These are phyloP conservation scores for Branchinecta lindahli DNA, from an alignment of 1,140 invertebrate genomes.

Conservation along the genomic window DNA sequence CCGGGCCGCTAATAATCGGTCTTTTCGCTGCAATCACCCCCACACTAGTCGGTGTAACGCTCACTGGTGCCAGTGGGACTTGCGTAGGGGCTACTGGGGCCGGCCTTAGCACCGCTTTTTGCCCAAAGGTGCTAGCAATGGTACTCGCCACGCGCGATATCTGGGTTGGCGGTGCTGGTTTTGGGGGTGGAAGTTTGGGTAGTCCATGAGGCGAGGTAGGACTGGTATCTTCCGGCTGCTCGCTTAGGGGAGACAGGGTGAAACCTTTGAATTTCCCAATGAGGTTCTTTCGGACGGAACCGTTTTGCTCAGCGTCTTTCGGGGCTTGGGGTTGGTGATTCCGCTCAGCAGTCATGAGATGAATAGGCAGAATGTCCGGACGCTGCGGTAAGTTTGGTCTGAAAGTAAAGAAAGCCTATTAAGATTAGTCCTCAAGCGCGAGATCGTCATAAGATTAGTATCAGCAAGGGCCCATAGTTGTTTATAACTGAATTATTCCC, in stretches of 20 bases:
- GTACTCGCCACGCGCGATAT: constrained; percentile 19
- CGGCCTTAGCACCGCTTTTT: constrained; percentile 15
- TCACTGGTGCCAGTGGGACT: too few species aligned
- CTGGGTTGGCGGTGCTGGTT: constrained; percentile 28
- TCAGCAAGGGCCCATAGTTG: too few species aligned
- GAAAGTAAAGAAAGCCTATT: constrained; percentile 15
- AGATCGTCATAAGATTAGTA: too few species aligned
- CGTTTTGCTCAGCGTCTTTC: too few species aligned
- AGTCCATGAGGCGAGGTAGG: constrained; percentile 26
- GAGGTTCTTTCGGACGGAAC: constrained; percentile 40
- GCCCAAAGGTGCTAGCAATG: constrained; percentile 14
- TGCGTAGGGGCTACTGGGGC: constrained; percentile 22
- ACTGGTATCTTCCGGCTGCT: constrained; percentile 20
- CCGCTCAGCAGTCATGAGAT: constrained; percentile 15
- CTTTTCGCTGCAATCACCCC: constrained; percentile 42
- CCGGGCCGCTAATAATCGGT: constrained; percentile 59
- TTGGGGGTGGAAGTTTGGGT: constrained; percentile 23
- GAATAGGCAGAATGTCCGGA: constrained; percentile 30
- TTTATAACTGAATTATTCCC: too few species aligned
- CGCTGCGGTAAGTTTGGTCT: constrained; percentile 31
- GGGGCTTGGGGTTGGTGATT: too few species aligned
- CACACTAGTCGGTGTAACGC: constrained; percentile 30
- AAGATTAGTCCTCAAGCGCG: too few species aligned
- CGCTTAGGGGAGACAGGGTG: constrained; percentile 45
- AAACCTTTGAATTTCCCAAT: constrained; percentile 74